These are phyloP conservation scores for Actinia equina DNA, from an alignment of 64 coral and sea anemone species.

Conservation along the genomic window DNA sequence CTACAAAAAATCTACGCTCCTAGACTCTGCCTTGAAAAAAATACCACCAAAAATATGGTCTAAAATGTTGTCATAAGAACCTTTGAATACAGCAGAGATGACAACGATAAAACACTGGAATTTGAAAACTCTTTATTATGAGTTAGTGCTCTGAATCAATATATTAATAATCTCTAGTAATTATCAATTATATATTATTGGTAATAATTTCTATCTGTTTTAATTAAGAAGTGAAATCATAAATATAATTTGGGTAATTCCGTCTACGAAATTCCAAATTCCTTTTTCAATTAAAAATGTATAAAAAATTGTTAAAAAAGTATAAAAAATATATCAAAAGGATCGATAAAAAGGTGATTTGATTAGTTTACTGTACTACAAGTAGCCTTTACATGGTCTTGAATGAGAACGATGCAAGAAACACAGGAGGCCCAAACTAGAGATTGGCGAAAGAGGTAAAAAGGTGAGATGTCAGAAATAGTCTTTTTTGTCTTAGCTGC, in stretches of 20 bases:
- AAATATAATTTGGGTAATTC: constrained; percentile 4
- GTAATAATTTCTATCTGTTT: not conserved
- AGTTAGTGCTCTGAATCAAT: constrained; percentile 43
- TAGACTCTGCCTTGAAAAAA: constrained; percentile 1
- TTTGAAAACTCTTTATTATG: constrained; percentile 46
- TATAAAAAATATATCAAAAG: constrained; percentile 12
- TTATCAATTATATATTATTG: constrained; percentile 16
- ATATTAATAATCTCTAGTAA: constrained; percentile 45
- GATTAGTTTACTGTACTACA: not conserved
- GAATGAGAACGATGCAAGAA: not conserved
- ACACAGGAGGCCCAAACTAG: not conserved
- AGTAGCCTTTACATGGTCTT: constrained; percentile 20
- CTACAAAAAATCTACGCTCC: constrained; percentile 10
- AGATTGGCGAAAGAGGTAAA: not conserved
- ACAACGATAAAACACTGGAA: constrained; percentile 20
- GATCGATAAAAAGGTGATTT: not conserved
- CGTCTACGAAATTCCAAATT: constrained; percentile 2
- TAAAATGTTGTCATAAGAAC: constrained; percentile 64
- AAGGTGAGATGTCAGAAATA: not conserved
- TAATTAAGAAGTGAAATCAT: not conserved
- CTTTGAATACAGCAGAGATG: constrained; percentile 3
- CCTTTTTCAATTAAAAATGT: not conserved
- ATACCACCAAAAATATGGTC: constrained; percentile 32
- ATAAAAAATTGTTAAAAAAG: not conserved
- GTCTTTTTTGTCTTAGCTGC: not conserved